Conservation (phyloP, 2,113 vertebrate genomes). For the Chrysochloris asiatica region DNA sequence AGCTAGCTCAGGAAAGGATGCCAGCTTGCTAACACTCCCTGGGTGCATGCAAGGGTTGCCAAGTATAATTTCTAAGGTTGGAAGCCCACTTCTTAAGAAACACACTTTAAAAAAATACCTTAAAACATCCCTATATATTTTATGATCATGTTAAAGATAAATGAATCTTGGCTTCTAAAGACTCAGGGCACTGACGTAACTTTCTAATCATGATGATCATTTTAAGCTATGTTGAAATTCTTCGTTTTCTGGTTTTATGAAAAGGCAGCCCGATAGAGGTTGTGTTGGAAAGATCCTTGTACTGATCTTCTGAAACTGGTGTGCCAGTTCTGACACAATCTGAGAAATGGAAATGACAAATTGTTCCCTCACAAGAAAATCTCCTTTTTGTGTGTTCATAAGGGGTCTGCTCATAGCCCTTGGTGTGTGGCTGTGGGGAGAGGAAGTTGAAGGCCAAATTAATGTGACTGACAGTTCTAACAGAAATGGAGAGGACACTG, state of each 20-base stretch:
- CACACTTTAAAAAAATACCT: conserved; percentile 22
- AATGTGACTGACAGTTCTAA: not conserved
- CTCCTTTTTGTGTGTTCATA: conserved; percentile 53
- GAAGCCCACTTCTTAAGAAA: conserved; percentile 74
- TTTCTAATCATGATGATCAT: conserved; percentile 76
- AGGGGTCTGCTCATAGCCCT: conserved; percentile 62
- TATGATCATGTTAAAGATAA: conserved; percentile 76
- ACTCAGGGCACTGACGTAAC: conserved; percentile 57
- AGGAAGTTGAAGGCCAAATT: conserved; percentile 53
- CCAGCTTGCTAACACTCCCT: conserved; percentile 76
- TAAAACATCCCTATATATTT: conserved; percentile 75
- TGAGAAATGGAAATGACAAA: conserved; percentile 64
- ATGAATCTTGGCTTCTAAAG: conserved; percentile 71
- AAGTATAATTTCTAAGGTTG: conserved; percentile 81
- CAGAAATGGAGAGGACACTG: not conserved
- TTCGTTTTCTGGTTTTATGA: conserved; percentile 53
- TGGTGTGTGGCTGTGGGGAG: conserved; percentile 50
- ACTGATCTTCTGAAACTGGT: conserved; percentile 51
- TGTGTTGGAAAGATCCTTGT: conserved; percentile 57
- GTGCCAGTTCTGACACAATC: conserved; percentile 58
- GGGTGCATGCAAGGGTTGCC: conserved; percentile 71
- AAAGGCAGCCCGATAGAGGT: conserved; percentile 54
- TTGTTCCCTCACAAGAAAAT: conserved; percentile 51
- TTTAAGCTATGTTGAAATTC: conserved; percentile 70
- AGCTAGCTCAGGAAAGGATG: conserved; percentile 70